These are phyloP conservation scores for Coreoperca whiteheadi DNA, from an alignment of 2,113 vertebrate species.

Conservation along the genomic window DNA sequence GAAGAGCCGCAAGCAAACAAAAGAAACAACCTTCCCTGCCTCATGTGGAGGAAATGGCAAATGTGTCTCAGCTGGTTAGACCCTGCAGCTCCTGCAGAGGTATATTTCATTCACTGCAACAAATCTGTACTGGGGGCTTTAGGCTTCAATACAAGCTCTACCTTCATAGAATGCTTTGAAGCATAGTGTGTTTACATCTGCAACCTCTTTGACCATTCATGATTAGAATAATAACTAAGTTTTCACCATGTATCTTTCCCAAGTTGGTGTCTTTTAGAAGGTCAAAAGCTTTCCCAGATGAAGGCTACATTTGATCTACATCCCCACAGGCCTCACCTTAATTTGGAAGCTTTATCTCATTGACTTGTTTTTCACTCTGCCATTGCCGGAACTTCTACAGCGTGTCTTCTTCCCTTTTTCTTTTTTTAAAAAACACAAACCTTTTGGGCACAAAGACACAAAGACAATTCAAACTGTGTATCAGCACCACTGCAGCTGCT, in stretches of 20 bases:
- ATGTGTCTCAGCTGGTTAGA: constrained; percentile 57
- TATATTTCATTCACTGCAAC: constrained; percentile 25
- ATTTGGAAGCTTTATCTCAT: neutral
- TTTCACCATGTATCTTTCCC: neutral
- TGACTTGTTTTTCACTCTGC: neutral
- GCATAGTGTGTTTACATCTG: neutral
- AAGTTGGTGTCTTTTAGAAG: neutral
- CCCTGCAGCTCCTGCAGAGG: constrained; percentile 13
- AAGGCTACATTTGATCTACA: neutral
- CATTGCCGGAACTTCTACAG: neutral
- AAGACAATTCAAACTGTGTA: neutral
- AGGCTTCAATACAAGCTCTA: neutral
- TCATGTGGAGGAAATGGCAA: constrained; percentile 42
- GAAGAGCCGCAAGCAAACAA: constrained; percentile 26
- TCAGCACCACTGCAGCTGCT: neutral
- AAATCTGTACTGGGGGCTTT: neutral
- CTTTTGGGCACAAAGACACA: neutral
- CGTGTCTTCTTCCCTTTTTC: neutral
- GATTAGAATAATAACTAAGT: too few relatives aligned
- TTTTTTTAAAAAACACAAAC: neutral
- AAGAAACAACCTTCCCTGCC: constrained; percentile 19
- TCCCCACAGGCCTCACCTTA: neutral
- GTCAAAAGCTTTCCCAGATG: neutral
- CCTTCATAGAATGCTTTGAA: neutral
- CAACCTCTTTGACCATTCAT: neutral